Evolutionary conservation across 1,140 invertebrate genomes (phyloP), one percentile per base, ranked within the genome.

Genomic region (Himalopsyche phryganea): DNA sequence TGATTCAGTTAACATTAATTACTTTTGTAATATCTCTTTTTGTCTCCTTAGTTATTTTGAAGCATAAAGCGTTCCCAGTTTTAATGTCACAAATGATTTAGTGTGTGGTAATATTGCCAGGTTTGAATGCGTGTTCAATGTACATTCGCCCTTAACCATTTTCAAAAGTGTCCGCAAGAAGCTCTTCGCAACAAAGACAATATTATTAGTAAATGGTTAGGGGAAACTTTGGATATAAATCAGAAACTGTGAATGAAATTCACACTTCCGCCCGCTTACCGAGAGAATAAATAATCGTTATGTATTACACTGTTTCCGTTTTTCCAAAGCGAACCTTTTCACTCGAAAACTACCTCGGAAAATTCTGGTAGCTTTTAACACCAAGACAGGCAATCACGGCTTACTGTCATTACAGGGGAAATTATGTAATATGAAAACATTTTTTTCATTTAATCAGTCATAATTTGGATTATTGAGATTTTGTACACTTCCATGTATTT

Each of bases 161-260:
- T 17, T 18, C 6, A 18, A 44, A 44, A 53, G 38, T 53, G 41
- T 53, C 19, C 51, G 23, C 23, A 28, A 28, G 15, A 28, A 35
- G 47, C 19, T 23, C 17, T n/a, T 13, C 47, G 19, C 46, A 57
- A 20, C 50, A 55, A 52, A 63, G 61, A 63, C 61, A 63, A 60
- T 57, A 63, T 60, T 63, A 63, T 59, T 63, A 55, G 51, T 63
- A 50, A 54, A 50, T 51, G 46, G 49, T 40, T 23, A 32, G 50
- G 45, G 38, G 44, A 63, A 63, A 63, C 47, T 63, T 59, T 42
- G 10, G 23, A 13, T 15, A 60, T 63, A 63, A 63, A 63, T 63
- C 61, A 60, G 52, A 63, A 56, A 55, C 61, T 59, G 32, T 45
- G 50, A 56, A 57, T 49, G 60, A 61, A 55, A 61, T 61, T 61